phyloP scores from a whole-genome alignment of 2,113 vertebrate species.

The Mionectes macconnelli region DNA sequence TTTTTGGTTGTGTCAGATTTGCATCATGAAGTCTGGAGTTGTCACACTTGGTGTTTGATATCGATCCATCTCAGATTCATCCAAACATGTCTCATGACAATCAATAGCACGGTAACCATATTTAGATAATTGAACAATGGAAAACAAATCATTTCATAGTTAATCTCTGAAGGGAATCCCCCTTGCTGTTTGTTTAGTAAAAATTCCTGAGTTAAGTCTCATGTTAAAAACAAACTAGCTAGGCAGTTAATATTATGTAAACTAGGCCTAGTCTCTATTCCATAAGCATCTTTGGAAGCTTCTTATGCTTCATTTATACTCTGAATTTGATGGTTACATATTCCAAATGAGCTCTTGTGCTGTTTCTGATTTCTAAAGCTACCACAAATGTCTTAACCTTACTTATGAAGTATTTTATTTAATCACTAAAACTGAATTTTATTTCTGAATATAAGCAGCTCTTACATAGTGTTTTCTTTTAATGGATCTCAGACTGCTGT shows the following conservation, averaged over 20 bases:
- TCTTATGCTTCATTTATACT: neutral
- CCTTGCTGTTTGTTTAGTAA: neutral
- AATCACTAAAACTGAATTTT: neutral
- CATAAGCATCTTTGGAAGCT: neutral
- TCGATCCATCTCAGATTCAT: neutral
- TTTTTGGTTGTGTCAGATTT: neutral
- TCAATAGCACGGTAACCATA: neutral
- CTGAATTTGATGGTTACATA: conserved; percentile 23
- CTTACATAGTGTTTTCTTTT: neutral
- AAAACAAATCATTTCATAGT: neutral
- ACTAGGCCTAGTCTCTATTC: neutral
- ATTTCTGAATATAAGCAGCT: neutral
- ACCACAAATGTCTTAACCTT: neutral
- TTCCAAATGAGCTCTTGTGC: neutral
- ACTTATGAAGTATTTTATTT: neutral
- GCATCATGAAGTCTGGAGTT: neutral
- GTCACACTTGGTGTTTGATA: neutral
- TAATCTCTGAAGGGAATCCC: neutral
- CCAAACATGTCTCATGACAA: neutral
- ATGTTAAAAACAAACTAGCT: conserved; percentile 14
- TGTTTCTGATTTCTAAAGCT: conserved; percentile 4
- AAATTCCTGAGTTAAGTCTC: conserved; percentile 23
- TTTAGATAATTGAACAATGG: neutral
- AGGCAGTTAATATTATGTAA: neutral
- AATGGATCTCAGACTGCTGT: neutral